Percentiles rank a stretch among this genome's conserved stretches.
These are phyloP conservation scores for Chaetophractus vellerosus DNA, from an alignment of 2,797 vertebrate genomes.

Conservation along the genomic window DNA sequence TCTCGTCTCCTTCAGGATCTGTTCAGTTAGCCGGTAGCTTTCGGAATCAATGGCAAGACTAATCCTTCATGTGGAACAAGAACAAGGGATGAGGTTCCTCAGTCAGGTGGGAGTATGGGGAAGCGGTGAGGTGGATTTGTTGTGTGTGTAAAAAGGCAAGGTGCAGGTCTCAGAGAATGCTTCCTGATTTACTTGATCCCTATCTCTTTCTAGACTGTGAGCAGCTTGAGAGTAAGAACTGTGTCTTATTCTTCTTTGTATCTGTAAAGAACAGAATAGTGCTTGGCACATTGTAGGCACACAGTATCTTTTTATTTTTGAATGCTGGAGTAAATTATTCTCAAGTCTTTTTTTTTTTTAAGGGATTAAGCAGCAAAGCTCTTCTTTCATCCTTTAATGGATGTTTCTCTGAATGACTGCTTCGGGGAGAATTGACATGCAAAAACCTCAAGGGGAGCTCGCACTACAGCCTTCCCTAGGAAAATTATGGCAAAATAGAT, in stretches of 20 bases:
- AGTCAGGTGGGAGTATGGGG: not conserved
- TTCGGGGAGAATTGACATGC: not conserved
- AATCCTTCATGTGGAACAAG: not conserved
- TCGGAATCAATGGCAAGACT: not conserved
- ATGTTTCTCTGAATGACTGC: not conserved
- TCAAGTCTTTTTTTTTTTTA: conserved; percentile 17
- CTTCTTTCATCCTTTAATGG: not conserved
- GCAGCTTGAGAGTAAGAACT: not conserved
- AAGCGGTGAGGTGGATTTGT: not conserved
- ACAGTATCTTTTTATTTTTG: not conserved
- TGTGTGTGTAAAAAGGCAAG: not conserved
- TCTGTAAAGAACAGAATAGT: not conserved
- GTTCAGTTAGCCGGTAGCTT: not conserved
- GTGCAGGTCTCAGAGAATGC: not conserved
- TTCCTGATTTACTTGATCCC: not conserved
- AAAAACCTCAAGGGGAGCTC: not conserved
- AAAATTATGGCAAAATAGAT: not conserved
- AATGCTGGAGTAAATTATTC: not conserved
- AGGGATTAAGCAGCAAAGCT: not conserved
- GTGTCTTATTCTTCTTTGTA: not conserved
- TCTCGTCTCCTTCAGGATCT: not conserved
- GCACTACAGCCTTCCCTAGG: not conserved
- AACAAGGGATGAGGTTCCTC: not conserved
- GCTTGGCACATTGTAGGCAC: not conserved
- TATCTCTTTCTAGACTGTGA: not conserved